These are phyloP conservation scores for Scomber colias DNA, from an alignment of 2,113 vertebrate species.

Conservation along the genomic window DNA sequence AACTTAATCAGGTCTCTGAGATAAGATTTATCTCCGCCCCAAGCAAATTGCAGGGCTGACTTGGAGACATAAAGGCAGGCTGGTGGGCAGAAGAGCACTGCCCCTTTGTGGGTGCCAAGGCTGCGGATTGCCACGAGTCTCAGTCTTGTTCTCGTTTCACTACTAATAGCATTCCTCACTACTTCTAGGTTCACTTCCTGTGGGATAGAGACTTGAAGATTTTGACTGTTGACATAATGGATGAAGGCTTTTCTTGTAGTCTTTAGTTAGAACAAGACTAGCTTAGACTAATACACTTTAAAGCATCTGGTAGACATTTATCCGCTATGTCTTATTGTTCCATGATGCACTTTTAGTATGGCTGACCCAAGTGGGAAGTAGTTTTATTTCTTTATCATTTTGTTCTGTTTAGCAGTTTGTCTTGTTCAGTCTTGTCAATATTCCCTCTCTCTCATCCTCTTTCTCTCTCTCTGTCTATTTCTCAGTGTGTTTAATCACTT, in stretches of 20 bases:
- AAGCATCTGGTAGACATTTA: slow-evolving; percentile 65
- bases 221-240: slow-evolving; percentile 60
- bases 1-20: slow-evolving; percentile 98
- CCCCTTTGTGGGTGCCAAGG: slow-evolving; percentile 70
- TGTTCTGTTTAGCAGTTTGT: slow-evolving; percentile 79
- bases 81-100: slow-evolving; percentile 61
- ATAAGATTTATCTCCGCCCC: slow-evolving; percentile 89
- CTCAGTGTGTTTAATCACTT: slow-evolving; percentile 66
- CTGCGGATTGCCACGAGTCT: slow-evolving; percentile 20
- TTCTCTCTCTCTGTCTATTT: slow-evolving; percentile 17
- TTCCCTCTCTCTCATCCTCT: slow-evolving; percentile 6
- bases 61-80: slow-evolving; percentile 76
- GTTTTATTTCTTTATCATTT: slow-evolving; percentile 76
- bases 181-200: slow-evolving; percentile 14
- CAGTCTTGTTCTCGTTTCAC: slow-evolving; percentile 22
- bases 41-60: slow-evolving; percentile 86
- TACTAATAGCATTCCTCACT: slow-evolving; percentile 8
- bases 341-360: slow-evolving; percentile 65
- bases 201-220: slow-evolving; percentile 35
- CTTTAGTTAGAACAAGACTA: slow-evolving; percentile 58
- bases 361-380: slow-evolving; percentile 63
- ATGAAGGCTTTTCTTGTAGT: slow-evolving; percentile 56
- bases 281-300: slow-evolving; percentile 47
- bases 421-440: slow-evolving; percentile 74
- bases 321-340: slow-evolving; percentile 65